phyloP scores from a whole-genome alignment of 2,888 invertebrate genomes.

The Ctenicera cuprea region DNA sequence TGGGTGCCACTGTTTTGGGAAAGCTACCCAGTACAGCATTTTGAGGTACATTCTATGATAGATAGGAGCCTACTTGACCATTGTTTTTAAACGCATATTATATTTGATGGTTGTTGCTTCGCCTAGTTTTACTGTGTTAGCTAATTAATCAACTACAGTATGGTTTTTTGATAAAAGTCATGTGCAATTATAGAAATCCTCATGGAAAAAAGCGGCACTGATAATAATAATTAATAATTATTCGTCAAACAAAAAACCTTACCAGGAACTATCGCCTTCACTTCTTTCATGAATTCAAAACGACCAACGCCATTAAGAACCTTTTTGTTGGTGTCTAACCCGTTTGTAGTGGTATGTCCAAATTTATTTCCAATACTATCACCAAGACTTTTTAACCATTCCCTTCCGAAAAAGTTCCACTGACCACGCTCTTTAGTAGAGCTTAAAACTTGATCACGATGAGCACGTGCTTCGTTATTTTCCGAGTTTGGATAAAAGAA shows the following conservation, averaged over 20 bases:
- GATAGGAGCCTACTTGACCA: too few species aligned
- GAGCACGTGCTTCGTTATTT: neutral
- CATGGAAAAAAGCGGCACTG: too few species aligned
- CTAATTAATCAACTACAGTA: too few species aligned
- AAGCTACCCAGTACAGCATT: too few species aligned
- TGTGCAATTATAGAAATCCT: too few species aligned
- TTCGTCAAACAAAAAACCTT: conserved; percentile 27
- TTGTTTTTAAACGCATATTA: too few species aligned
- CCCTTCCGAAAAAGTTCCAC: conserved; percentile 26
- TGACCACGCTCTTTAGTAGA: conserved; percentile 17
- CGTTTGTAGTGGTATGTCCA: conserved; percentile 71
- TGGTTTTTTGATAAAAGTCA: too few species aligned
- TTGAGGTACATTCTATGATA: too few species aligned
- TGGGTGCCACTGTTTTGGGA: too few species aligned
- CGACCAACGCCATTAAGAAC: conserved; percentile 73
- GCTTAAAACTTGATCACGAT: neutral
- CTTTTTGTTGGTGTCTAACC: conserved; percentile 78
- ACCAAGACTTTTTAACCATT: conserved; percentile 35
- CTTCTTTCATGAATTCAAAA: conserved; percentile 74
- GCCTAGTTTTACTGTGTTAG: too few species aligned
- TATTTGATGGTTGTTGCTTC: too few species aligned
- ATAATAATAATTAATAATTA: neutral
- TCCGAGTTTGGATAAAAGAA: neutral
- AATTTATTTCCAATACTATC: conserved; percentile 36
- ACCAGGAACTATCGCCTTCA: conserved; percentile 78